These are phyloP conservation scores for Canis aureus DNA, from an alignment of 2,113 vertebrate species.

Conservation along the genomic window DNA sequence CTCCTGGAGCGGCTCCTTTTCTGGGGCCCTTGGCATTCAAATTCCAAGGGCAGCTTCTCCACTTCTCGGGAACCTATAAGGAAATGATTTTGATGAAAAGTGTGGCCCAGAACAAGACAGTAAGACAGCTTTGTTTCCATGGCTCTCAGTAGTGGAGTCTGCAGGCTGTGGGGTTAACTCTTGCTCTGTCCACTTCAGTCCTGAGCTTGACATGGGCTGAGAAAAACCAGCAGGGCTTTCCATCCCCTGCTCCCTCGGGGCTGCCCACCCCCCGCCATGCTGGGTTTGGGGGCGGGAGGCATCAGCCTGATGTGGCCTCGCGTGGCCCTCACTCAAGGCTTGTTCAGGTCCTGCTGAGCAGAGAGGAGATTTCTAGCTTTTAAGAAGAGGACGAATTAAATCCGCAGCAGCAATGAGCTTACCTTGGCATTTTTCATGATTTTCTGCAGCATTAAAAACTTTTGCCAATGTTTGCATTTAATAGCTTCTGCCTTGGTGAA, in stretches of 20 bases:
- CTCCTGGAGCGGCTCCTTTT: neutral
- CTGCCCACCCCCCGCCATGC: neutral
- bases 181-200: slow-evolving; percentile 26
- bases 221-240: neutral
- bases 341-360: slow-evolving; percentile 43
- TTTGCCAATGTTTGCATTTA: slow-evolving; percentile 69
- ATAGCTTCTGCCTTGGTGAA: slow-evolving; percentile 52
- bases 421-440: slow-evolving; percentile 59
- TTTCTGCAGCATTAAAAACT: slow-evolving; percentile 61
- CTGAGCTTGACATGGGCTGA: neutral
- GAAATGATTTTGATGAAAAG: neutral
- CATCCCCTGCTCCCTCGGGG: neutral
- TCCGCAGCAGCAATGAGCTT: slow-evolving; percentile 44
- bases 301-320: neutral
- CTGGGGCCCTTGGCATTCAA: neutral
- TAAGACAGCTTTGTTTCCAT: neutral
- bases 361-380: neutral
- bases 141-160: neutral
- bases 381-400: slow-evolving; percentile 43
- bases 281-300: neutral
- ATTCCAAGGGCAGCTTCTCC: neutral
- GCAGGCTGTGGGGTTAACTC: neutral
- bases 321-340: neutral
- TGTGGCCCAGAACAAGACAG: neutral
- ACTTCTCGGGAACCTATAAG: neutral